Conservation (phyloP, 1,140 invertebrate genomes). For the Bombus affinis region DNA sequence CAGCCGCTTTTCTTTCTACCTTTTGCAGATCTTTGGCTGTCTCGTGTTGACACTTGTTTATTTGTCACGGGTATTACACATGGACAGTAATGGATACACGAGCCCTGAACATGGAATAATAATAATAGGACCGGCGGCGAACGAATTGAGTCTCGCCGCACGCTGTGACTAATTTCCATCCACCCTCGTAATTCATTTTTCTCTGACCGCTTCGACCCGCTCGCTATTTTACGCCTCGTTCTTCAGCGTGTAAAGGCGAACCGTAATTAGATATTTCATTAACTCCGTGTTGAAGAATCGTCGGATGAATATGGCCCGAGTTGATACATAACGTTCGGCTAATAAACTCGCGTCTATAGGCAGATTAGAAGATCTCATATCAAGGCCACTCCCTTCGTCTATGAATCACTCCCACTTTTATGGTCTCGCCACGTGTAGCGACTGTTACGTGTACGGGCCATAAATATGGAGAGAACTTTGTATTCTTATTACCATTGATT, state of each 20-base stretch:
- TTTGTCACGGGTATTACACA: conserved; percentile 43
- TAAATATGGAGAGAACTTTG: conserved; percentile 3
- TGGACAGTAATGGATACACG: conserved; percentile 47
- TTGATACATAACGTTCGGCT: neutral
- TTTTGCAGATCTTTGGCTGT: conserved; percentile 10
- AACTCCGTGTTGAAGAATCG: neutral
- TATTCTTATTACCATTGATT: neutral
- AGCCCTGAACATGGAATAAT: conserved; percentile 35
- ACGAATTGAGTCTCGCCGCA: neutral
- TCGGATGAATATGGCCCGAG: neutral
- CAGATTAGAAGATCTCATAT: conserved; percentile 2
- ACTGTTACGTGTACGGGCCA: neutral
- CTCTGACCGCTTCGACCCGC: neutral
- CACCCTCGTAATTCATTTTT: conserved; percentile 47
- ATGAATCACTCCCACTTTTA: conserved; percentile 20
- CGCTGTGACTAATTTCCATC: conserved; percentile 43
- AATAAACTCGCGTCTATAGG: neutral
- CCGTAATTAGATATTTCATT: neutral
- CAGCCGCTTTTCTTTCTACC: conserved; percentile 18
- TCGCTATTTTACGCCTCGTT: conserved; percentile 12
- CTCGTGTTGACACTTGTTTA: conserved; percentile 50
- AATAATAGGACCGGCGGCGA: conserved; percentile 13
- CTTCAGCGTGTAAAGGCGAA: neutral
- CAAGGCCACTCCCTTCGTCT: conserved; percentile 10
- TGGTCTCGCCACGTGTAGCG: neutral